Base-by-base conservation (phyloP, 2,888 invertebrate species). In the Ashinkailepas kermadecensis region DNA sequence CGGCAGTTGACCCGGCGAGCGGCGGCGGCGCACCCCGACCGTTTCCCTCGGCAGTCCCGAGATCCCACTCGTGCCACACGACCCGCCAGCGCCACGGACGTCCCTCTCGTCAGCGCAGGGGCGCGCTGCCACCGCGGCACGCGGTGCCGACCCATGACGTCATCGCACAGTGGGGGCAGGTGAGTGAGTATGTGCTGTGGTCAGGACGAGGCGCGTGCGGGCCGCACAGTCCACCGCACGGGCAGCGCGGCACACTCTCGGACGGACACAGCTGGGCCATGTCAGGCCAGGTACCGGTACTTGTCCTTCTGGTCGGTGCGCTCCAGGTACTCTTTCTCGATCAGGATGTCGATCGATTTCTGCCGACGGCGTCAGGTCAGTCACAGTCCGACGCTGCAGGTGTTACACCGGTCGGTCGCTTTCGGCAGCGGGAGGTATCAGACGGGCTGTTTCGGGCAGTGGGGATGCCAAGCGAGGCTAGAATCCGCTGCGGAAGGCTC, bases 331-430 rank as follows among this genome's bases (percentile, higher is more conserved):
- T 99, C 99, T 88, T 99, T 99, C 89, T 99, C 99, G 87, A 99
- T 99, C 86, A 99, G 91, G 86, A 98, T 97, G 89, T 99, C 99
- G 90, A 99, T 99, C 90, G 99, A 99, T 93, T 98, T 98, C 95
- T 97, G 91, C 54, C 90, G 90, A 82, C 87, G 59, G 12, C 59
- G 59, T 7, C 59, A 39, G 39, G 39, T 39, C 39, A 39, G 39
- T 39, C 39, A 39, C 39, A 39, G 39, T 39, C 39, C 4, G 39
- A 39, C 39, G 39, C 39, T 39, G 4, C 2, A 4, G 39, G 39
- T 4, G 39, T 4, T 4, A 39, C 39, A 39, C 39, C 39, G 39
- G 39, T 39, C 39, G 39, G 39, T 4, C 39, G 39, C 4, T 39
- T 39, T 39, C 39, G 39, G 39, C 39, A 39, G 39, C 39, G 39